These are phyloP conservation scores for Pangasius sanitwongsei DNA, from an alignment of 2,797 vertebrate species.

Conservation along the genomic window DNA sequence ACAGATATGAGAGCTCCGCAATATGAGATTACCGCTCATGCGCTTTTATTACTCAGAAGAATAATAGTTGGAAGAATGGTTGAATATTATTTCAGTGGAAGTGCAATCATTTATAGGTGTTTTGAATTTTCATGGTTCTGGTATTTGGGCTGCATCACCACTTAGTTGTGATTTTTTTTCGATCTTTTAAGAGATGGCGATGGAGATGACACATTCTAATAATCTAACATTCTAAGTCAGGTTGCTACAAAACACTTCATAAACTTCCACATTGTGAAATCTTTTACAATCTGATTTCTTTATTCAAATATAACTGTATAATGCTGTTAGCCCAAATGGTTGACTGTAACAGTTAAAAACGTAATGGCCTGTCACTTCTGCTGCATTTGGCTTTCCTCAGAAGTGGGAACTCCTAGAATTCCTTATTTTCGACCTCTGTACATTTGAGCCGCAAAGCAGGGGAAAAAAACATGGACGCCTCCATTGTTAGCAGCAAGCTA, in stretches of 20 bases:
- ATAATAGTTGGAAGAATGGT: background rate
- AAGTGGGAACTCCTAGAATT: too few relatives aligned
- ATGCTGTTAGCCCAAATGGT: too few relatives aligned
- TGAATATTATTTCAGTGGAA: constrained; percentile 13
- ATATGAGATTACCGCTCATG: constrained; percentile 21
- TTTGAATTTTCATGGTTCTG: background rate
- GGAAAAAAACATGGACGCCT: too few relatives aligned
- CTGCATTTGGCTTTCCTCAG: background rate
- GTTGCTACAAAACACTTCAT: background rate
- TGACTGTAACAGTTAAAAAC: too few relatives aligned
- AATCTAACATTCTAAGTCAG: background rate
- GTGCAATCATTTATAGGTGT: background rate
- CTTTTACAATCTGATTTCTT: background rate
- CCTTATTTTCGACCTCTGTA: too few relatives aligned
- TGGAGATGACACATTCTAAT: background rate
- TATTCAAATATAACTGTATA: too few relatives aligned
- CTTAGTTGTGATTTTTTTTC: background rate
- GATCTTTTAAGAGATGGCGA: background rate
- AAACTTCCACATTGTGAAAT: background rate
- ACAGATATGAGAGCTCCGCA: background rate
- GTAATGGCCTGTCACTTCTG: too few relatives aligned
- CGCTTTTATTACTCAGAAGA: background rate
- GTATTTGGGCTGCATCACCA: background rate
- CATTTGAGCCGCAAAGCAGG: too few relatives aligned
- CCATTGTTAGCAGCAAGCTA: too few relatives aligned